Percentiles rank a stretch among this genome's conserved stretches.
Conservation (phyloP, 2,113 vertebrate species). For the Ariopsis seemanni region DNA sequence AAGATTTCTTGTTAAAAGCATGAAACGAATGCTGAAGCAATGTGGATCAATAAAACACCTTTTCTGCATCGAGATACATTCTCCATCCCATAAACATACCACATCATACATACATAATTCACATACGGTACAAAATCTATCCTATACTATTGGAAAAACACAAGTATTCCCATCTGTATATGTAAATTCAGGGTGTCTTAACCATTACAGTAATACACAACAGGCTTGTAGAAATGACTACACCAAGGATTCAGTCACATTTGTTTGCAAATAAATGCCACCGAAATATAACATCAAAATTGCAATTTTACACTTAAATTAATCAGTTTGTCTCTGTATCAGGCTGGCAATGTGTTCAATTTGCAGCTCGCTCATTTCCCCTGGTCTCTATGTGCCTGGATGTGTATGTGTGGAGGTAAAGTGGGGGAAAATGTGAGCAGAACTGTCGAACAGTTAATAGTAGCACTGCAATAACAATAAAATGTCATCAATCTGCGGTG, state of each 20-base stretch:
- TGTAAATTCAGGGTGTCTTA: slow-evolving; percentile 58
- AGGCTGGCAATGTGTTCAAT: slow-evolving; percentile 74
- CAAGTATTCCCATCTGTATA: slow-evolving; percentile 27
- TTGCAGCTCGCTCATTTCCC: slow-evolving; percentile 62
- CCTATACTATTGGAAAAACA: slow-evolving; percentile 13
- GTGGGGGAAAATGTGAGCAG: slow-evolving; percentile 64
- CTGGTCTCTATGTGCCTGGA: slow-evolving; percentile 51
- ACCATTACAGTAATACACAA: slow-evolving; percentile 49
- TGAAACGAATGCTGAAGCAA: slow-evolving; percentile 17
- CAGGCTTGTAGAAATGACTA: slow-evolving; percentile 52
- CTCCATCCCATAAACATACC: slow-evolving; percentile 37
- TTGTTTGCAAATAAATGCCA: slow-evolving; percentile 58
- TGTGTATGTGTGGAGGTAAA: slow-evolving; percentile 63
- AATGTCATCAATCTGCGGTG: slow-evolving; percentile 84
- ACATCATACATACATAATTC: slow-evolving; percentile 31
- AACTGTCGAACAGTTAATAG: slow-evolving; percentile 79
- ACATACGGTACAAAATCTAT: slow-evolving; percentile 27
- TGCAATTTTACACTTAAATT: slow-evolving; percentile 77
- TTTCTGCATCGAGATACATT: slow-evolving; percentile 25
- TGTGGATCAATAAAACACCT: slow-evolving; percentile 50
- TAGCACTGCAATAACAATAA: slow-evolving; percentile 83
- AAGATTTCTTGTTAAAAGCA: slow-evolving; percentile 42
- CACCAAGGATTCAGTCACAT: slow-evolving; percentile 56
- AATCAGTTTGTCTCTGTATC: slow-evolving; percentile 72
- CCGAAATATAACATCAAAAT: slow-evolving; percentile 72